A percentile compares a stretch with the other conserved stretches of the same genome.
Conservation (phyloP, 1,140 invertebrate species). For the Dreissena polymorpha region DNA sequence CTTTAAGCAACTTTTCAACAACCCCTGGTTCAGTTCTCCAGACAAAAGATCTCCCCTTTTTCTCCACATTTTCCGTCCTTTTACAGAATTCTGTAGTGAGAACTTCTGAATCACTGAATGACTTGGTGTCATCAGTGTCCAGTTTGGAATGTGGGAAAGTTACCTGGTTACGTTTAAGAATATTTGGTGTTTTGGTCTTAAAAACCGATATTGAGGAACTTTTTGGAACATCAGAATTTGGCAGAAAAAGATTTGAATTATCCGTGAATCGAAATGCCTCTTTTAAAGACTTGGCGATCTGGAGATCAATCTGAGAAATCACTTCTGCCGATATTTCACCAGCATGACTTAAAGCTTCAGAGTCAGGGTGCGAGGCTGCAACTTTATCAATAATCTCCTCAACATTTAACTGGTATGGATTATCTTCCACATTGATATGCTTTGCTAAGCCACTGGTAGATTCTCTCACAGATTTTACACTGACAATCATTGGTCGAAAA, state of each 20-base stretch:
- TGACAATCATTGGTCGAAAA: too few species aligned
- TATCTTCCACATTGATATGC: too few species aligned
- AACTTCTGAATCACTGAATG: neutral
- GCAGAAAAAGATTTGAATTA: neutral
- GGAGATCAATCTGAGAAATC: conserved; percentile 36
- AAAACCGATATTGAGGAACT: too few species aligned
- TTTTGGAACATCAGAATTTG: too few species aligned
- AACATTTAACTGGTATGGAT: too few species aligned
- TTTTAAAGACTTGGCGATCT: conserved; percentile 45
- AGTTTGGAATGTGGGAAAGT: neutral
- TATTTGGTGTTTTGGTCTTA: neutral
- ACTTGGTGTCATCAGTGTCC: neutral
- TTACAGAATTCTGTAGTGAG: neutral
- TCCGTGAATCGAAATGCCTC: conserved; percentile 1
- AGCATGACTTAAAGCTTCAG: neutral
- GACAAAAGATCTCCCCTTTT: neutral
- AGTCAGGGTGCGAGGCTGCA: too few species aligned
- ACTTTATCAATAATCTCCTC: too few species aligned
- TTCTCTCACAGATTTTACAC: too few species aligned
- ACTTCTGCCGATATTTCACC: conserved; percentile 28
- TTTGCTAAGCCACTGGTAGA: too few species aligned
- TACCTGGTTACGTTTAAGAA: neutral
- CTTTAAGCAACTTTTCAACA: neutral
- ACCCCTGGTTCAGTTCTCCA: neutral
- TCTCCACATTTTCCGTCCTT: neutral